These are phyloP conservation scores for Cataglyphis hispanica DNA, from an alignment of 1,140 invertebrate species.

Conservation along the genomic window DNA sequence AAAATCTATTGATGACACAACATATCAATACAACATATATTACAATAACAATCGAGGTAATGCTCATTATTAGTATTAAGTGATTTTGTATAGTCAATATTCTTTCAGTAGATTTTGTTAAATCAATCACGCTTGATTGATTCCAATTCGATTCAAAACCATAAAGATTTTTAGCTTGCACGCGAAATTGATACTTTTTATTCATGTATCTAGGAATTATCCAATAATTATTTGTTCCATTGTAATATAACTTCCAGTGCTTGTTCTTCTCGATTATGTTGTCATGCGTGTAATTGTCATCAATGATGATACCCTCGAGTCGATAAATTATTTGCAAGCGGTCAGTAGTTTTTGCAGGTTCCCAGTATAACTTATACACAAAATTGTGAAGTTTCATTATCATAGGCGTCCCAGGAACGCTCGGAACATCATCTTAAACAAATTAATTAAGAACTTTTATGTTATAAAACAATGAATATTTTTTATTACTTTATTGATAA, in stretches of 20 bases:
- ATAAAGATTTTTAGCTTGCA: slow-evolving; percentile 92
- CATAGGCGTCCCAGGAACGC: slow-evolving; percentile 89
- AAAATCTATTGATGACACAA: slow-evolving; percentile 77
- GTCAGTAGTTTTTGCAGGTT: slow-evolving; percentile 88
- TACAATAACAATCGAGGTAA: slow-evolving; percentile 86
- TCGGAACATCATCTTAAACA: slow-evolving; percentile 88
- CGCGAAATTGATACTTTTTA: slow-evolving; percentile 91
- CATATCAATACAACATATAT: slow-evolving; percentile 83
- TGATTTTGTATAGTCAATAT: slow-evolving; percentile 87
- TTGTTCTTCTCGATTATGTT: slow-evolving; percentile 68
- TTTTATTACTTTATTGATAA: too few relatives aligned
- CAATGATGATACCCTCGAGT: slow-evolving; percentile 85
- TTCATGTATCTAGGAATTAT: slow-evolving; percentile 90
- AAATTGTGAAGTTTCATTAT: slow-evolving; percentile 89
- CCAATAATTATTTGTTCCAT: slow-evolving; percentile 94
- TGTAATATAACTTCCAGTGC: slow-evolving; percentile 92
- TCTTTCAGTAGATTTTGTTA: slow-evolving; percentile 84
- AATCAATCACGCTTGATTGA: slow-evolving; percentile 88
- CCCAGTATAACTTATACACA: slow-evolving; percentile 92
- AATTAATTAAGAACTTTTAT: too few relatives aligned
- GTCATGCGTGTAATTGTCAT: slow-evolving; percentile 79
- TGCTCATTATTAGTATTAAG: slow-evolving; percentile 87
- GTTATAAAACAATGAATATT: too few relatives aligned
- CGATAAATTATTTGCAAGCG: slow-evolving; percentile 89
- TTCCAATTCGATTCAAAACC: slow-evolving; percentile 91